These are phyloP conservation scores for Pseudochaenichthys georgianus DNA, from an alignment of 2,797 vertebrate genomes.

Conservation along the genomic window DNA sequence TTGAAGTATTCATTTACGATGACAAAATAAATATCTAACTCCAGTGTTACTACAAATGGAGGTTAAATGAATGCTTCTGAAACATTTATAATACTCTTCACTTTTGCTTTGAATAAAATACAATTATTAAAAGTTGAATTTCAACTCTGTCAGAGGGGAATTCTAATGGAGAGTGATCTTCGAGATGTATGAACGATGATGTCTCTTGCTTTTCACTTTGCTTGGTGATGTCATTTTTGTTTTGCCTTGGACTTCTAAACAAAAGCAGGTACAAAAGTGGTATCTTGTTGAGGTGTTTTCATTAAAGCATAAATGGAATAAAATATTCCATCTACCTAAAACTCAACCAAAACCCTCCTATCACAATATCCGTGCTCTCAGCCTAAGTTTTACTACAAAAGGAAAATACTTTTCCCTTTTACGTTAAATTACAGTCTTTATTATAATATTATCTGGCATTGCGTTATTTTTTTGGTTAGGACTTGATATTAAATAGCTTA, in stretches of 20 bases:
- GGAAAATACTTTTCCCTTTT: background rate
- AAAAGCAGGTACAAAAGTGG: background rate
- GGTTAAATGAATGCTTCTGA: background rate
- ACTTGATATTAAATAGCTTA: constrained; percentile 10
- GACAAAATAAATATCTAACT: background rate
- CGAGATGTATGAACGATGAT: background rate
- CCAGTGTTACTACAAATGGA: background rate
- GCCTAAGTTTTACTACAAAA: too few species aligned
- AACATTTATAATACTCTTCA: background rate
- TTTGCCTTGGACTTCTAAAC: background rate
- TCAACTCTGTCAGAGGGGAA: background rate
- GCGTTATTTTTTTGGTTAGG: background rate
- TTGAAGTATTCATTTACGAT: background rate
- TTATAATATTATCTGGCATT: background rate
- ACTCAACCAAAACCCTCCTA: too few species aligned
- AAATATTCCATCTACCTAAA: background rate
- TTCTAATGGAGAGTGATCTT: background rate
- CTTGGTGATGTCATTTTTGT: background rate
- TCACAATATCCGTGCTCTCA: too few species aligned
- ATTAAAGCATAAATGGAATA: background rate
- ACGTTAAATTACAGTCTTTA: background rate
- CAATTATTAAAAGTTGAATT: background rate
- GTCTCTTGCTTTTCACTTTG: background rate
- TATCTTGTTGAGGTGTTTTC: background rate
- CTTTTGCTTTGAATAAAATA: constrained; percentile 2